Percentiles rank a stretch among this genome's conserved stretches.
Conservation (phyloP, 1,140 invertebrate genomes). For the Eulimnadia texana region DNA sequence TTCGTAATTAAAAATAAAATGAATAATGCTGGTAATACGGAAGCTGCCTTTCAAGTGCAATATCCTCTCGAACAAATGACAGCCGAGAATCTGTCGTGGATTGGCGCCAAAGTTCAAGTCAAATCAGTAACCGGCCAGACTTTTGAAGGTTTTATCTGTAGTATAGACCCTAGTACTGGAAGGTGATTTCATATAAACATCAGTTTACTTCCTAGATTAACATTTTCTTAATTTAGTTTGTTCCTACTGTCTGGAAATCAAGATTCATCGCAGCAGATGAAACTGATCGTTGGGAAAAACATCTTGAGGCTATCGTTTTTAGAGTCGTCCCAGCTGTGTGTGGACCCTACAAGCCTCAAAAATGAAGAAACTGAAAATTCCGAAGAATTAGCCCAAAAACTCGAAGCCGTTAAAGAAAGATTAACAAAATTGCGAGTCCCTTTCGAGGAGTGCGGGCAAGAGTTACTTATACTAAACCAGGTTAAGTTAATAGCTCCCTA, state of each 20-base stretch:
- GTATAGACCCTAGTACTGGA: constrained; percentile 1
- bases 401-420: background rate
- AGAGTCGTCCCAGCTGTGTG: too few species aligned
- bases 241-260: background rate
- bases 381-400: too few species aligned
- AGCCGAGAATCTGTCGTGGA: background rate
- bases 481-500: background rate
- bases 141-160: background rate
- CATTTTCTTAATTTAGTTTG: background rate
- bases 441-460: background rate
- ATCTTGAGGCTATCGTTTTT: background rate
- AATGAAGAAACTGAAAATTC: too few species aligned
- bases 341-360: too few species aligned
- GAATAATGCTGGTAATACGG: too few species aligned
- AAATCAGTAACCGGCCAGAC: background rate
- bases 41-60: too few species aligned
- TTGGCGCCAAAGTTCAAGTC: constrained; percentile 5
- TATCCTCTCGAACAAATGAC: constrained; percentile 4
- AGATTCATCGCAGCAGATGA: constrained; percentile 3
- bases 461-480: background rate
- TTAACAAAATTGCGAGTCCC: background rate
- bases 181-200: background rate
- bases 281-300: background rate
- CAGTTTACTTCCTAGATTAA: background rate
- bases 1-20: too few species aligned